Evolutionary conservation across 2,888 invertebrate genomes (phyloP).

Genomic region (Acanthosoma haemorrhoidale): DNA sequence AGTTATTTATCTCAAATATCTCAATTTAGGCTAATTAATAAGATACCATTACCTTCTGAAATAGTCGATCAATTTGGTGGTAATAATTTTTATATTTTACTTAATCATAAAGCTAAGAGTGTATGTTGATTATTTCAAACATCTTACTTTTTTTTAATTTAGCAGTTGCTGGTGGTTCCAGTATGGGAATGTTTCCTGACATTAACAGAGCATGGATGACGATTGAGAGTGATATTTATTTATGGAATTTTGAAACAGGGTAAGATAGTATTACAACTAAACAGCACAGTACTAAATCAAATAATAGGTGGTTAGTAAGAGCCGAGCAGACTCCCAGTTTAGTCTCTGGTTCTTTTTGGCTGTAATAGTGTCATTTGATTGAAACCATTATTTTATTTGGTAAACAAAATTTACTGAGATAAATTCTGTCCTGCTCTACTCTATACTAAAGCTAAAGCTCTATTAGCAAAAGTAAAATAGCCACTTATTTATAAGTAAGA

Average conservation of each 20-base stretch:
- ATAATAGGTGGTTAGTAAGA: too few relatives aligned
- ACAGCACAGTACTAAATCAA: too few relatives aligned
- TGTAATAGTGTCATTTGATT: not conserved
- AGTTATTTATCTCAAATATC: conserved; percentile 65
- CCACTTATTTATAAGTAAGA: too few relatives aligned
- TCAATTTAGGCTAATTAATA: conserved; percentile 73
- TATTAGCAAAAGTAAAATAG: too few relatives aligned
- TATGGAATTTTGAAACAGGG: conserved; percentile 96
- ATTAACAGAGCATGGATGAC: conserved; percentile 95
- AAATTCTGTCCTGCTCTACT: too few relatives aligned
- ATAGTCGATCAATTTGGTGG: conserved; percentile 92
- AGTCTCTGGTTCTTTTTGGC: too few relatives aligned
- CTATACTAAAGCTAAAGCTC: too few relatives aligned
- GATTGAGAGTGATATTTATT: conserved; percentile 94
- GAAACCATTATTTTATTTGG: not conserved
- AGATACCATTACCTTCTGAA: conserved; percentile 86
- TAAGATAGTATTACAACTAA: conserved; percentile 42
- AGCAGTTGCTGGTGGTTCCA: conserved; percentile 64
- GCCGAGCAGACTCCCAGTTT: too few relatives aligned
- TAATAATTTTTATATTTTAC: conserved; percentile 48
- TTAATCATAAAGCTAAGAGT: not conserved
- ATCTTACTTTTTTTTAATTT: not conserved
- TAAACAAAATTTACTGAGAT: not conserved
- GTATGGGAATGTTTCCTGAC: conserved; percentile 96
- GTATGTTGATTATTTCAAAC: not conserved